Percentiles rank a stretch among this genome's conserved stretches.
Conservation (phyloP, 2,113 vertebrate genomes). For the Formicarius rufipectus region DNA sequence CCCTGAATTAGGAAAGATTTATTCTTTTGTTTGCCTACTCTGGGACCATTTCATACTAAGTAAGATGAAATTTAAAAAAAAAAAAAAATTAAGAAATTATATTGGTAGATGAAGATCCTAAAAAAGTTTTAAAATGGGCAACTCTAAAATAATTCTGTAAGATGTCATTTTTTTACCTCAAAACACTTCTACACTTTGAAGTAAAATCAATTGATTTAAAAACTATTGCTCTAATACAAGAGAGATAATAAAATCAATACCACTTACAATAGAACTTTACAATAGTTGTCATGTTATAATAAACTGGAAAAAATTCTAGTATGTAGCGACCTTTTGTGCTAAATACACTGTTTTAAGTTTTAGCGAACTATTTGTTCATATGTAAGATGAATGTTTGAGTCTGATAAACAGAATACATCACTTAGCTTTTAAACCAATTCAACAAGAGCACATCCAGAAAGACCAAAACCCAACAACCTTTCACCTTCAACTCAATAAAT, state of each 20-base stretch:
- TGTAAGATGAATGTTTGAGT: neutral
- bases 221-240: neutral
- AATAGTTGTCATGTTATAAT: neutral
- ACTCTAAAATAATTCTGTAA: neutral
- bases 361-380: neutral
- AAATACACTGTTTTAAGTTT: neutral
- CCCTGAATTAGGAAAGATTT: neutral
- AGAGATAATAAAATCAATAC: neutral
- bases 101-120: neutral
- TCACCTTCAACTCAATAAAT: constrained; percentile 31
- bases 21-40: neutral
- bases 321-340: neutral
- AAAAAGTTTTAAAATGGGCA: neutral
- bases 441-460: neutral
- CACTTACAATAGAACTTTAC: neutral
- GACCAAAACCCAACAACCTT: neutral
- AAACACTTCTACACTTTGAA: neutral
- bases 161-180: neutral
- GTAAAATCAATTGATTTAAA: neutral
- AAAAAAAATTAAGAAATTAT: neutral
- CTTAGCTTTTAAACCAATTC: neutral
- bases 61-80: neutral
- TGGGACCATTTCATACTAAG: neutral
- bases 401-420: neutral
- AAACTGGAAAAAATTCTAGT: neutral